A percentile compares a stretch with the other conserved stretches of the same genome.
phyloP scores from a whole-genome alignment of 1,140 invertebrate species.

The Scaptomyza hsui region DNA sequence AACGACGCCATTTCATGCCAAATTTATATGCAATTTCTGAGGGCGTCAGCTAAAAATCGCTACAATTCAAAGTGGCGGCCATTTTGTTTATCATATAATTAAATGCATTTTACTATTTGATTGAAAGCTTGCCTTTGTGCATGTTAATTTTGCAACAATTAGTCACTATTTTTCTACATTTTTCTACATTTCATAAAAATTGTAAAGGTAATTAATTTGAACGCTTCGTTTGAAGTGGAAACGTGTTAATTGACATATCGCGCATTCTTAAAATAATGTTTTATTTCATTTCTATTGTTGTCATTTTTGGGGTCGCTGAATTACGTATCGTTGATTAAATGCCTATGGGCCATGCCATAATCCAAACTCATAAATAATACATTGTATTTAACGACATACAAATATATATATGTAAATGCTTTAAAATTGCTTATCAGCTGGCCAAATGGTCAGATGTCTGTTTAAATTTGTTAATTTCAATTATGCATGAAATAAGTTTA shows the following conservation, averaged over 20 bases:
- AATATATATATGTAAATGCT: not conserved
- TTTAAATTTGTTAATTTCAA: constrained; percentile 76
- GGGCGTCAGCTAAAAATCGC: constrained; percentile 23
- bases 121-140: constrained; percentile 19
- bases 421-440: constrained; percentile 56
- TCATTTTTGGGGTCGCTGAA: constrained; percentile 45
- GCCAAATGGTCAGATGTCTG: constrained; percentile 52
- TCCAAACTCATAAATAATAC: constrained; percentile 58
- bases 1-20: constrained; percentile 79
- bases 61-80: constrained; percentile 39
- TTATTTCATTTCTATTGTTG: constrained; percentile 51
- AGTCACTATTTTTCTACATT: constrained; percentile 37
- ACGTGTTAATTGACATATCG: constrained; percentile 66
- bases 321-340: constrained; percentile 31
- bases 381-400: constrained; percentile 54
- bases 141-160: constrained; percentile 36
- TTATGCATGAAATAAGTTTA: constrained; percentile 77
- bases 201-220: constrained; percentile 50
- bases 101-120: constrained; percentile 36
- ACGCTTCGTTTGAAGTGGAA: constrained; percentile 62
- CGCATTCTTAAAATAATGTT: constrained; percentile 29
- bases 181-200: constrained; percentile 45
- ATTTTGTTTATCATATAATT: constrained; percentile 56
- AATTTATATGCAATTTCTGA: constrained; percentile 79
- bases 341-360: constrained; percentile 31